Percentiles rank a stretch among this genome's conserved stretches.
These are phyloP conservation scores for Scaptomyza tumidula DNA, from an alignment of 2,888 invertebrate genomes.

Conservation along the genomic window DNA sequence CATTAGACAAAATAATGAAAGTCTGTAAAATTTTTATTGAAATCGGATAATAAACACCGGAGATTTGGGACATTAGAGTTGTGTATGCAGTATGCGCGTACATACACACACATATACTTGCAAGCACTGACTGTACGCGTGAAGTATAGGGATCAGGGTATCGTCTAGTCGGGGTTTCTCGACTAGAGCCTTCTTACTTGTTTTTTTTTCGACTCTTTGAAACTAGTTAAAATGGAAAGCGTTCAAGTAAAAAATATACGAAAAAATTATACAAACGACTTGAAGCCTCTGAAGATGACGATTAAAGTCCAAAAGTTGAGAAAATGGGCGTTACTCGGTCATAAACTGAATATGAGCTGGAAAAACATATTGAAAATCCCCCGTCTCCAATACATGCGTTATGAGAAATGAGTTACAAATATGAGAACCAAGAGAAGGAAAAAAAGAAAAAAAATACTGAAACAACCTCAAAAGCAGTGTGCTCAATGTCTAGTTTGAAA, in stretches of 20 bases:
- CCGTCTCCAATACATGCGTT: slow-evolving; percentile 10
- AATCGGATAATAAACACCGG: too few relatives aligned
- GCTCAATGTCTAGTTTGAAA: slow-evolving; percentile 70
- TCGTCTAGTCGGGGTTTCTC: too few relatives aligned
- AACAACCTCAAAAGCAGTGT: slow-evolving; percentile 22
- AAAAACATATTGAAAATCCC: slow-evolving; percentile 19
- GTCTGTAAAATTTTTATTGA: too few relatives aligned
- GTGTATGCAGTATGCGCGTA: too few relatives aligned
- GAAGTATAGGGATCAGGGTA: too few relatives aligned
- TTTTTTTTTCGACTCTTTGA: slow-evolving; percentile 5
- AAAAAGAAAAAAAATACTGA: slow-evolving; percentile 6
- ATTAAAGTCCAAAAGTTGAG: slow-evolving; percentile 77
- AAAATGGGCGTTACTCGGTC: slow-evolving; percentile 72
- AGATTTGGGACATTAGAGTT: too few relatives aligned
- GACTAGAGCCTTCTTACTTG: too few relatives aligned
- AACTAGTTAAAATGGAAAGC: slow-evolving; percentile 71
- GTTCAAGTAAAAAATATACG: slow-evolving; percentile 42
- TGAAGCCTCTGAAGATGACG: slow-evolving; percentile 51
- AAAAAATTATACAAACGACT: slow-evolving; percentile 57
- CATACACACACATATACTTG: too few relatives aligned
- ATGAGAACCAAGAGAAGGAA: slow-evolving; percentile 24
- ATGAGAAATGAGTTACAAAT: slow-evolving; percentile 60
- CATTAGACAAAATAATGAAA: too few relatives aligned
- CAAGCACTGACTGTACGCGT: too few relatives aligned
- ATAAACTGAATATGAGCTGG: slow-evolving; percentile 62